A percentile compares a stretch with the other conserved stretches of the same genome.
phyloP scores from a whole-genome alignment of 2,797 vertebrate species.

The Channa striata region DNA sequence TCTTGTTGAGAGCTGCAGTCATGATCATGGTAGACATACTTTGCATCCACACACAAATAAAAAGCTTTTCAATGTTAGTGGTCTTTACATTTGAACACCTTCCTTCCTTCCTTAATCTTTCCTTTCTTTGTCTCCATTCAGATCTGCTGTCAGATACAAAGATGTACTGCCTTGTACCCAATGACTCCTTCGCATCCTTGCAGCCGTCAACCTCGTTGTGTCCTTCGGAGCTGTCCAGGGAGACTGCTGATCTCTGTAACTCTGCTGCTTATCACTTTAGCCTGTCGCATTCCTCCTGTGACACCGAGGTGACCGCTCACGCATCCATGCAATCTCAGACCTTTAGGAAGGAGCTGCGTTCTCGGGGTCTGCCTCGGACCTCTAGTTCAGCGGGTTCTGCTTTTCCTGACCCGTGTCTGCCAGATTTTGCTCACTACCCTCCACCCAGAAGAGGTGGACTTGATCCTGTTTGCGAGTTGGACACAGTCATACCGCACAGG shows the following conservation, averaged over 20 bases:
- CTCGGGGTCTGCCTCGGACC: slow-evolving; percentile 96
- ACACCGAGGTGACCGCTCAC: slow-evolving; percentile 89
- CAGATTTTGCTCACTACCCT: slow-evolving; percentile 93
- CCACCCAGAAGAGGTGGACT: slow-evolving; percentile 91
- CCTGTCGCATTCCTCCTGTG: slow-evolving; percentile 90
- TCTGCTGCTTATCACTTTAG: slow-evolving; percentile 89
- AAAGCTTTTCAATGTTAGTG: neutral
- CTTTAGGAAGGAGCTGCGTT: slow-evolving; percentile 94
- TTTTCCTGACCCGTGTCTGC: slow-evolving; percentile 94
- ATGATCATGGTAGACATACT: slow-evolving; percentile 90
- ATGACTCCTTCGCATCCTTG: slow-evolving; percentile 97
- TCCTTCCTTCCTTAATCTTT: neutral
- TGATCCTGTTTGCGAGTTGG: slow-evolving; percentile 96
- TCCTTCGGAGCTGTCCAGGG: slow-evolving; percentile 91
- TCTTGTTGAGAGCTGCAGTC: slow-evolving; percentile 95
- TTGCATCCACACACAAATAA: neutral
- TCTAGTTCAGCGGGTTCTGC: slow-evolving; percentile 96
- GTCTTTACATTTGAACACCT: neutral
- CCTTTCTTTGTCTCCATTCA: slow-evolving; percentile 59
- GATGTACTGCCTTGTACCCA: slow-evolving; percentile 96
- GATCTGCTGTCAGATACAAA: slow-evolving; percentile 94
- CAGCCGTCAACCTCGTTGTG: slow-evolving; percentile 96
- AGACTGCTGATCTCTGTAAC: slow-evolving; percentile 86
- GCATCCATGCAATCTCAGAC: slow-evolving; percentile 92
- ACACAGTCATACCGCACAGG: slow-evolving; percentile 87